phyloP scores from a whole-genome alignment of 1,140 invertebrate genomes.

The Drosophila tristis region DNA sequence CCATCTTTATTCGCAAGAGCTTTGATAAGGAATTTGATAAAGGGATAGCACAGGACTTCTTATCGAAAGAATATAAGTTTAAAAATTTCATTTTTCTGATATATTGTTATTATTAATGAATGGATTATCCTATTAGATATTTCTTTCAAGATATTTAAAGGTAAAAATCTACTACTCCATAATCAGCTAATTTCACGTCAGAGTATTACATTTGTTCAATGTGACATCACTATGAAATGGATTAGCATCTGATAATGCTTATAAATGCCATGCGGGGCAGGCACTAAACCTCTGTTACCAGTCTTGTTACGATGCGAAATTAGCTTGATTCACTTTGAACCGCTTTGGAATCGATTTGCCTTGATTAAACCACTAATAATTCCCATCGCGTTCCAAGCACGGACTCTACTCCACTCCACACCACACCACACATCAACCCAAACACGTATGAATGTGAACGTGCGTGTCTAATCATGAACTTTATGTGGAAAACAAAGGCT shows the following conservation, averaged over 20 bases:
- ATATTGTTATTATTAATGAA: too few relatives aligned
- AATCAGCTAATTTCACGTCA: not conserved
- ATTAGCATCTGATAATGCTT: constrained; percentile 25
- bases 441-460: constrained; percentile 11
- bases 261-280: too few relatives aligned
- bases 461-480: constrained; percentile 47
- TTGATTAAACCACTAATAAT: constrained; percentile 30
- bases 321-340: not conserved
- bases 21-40: too few relatives aligned
- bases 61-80: too few relatives aligned
- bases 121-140: too few relatives aligned
- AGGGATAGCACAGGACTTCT: too few relatives aligned
- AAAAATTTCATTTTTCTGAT: too few relatives aligned
- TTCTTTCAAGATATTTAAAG: too few relatives aligned
- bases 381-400: constrained; percentile 2
- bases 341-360: constrained; percentile 8
- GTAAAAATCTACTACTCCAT: not conserved
- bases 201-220: not conserved
- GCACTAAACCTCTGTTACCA: too few relatives aligned
- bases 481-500: constrained; percentile 18
- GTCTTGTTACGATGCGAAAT: too few relatives aligned
- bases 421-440: constrained; percentile 32
- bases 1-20: too few relatives aligned
- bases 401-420: constrained; percentile 15
- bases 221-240: not conserved